phyloP scores from a whole-genome alignment of 2,113 vertebrate species.

The Meles meles region DNA sequence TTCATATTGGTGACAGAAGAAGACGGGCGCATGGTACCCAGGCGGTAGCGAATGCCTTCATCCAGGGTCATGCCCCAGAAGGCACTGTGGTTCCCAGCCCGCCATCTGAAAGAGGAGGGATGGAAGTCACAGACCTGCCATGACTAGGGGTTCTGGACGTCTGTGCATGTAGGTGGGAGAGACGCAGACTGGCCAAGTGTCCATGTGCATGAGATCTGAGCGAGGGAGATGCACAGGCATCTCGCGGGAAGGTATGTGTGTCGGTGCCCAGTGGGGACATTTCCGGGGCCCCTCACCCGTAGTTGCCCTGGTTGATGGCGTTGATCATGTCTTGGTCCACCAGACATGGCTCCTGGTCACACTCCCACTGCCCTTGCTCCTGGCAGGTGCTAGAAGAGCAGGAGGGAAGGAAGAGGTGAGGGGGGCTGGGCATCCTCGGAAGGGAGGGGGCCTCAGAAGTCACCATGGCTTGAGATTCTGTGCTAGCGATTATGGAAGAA shows the following conservation, averaged over 20 bases:
- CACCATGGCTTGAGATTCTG: neutral
- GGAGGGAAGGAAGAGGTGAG: neutral
- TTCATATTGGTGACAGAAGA: slow-evolving; percentile 95
- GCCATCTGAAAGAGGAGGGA: slow-evolving; percentile 85
- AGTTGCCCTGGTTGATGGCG: slow-evolving; percentile 88
- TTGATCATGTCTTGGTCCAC: slow-evolving; percentile 90
- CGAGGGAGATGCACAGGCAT: rapidly evolving
- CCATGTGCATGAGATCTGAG: neutral
- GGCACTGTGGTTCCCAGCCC: slow-evolving; percentile 93
- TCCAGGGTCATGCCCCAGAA: slow-evolving; percentile 95
- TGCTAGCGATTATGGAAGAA: neutral
- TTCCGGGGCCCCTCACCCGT: slow-evolving; percentile 83
- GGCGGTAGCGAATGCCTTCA: slow-evolving; percentile 91
- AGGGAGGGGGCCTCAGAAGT: neutral
- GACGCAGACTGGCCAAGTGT: rapidly evolving
- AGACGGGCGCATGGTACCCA: slow-evolving; percentile 93
- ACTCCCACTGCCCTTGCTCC: slow-evolving; percentile 87
- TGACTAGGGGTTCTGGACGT: neutral
- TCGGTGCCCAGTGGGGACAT: neutral
- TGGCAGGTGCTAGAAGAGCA: slow-evolving; percentile 87
- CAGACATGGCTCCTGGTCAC: slow-evolving; percentile 91
- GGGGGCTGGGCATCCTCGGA: neutral
- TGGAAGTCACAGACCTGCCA: neutral
- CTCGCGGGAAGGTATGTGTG: rapidly evolving
- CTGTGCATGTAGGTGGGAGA: rapidly evolving